These are phyloP conservation scores for Sycophaga agraensis DNA, from an alignment of 1,140 invertebrate genomes.

Conservation along the genomic window DNA sequence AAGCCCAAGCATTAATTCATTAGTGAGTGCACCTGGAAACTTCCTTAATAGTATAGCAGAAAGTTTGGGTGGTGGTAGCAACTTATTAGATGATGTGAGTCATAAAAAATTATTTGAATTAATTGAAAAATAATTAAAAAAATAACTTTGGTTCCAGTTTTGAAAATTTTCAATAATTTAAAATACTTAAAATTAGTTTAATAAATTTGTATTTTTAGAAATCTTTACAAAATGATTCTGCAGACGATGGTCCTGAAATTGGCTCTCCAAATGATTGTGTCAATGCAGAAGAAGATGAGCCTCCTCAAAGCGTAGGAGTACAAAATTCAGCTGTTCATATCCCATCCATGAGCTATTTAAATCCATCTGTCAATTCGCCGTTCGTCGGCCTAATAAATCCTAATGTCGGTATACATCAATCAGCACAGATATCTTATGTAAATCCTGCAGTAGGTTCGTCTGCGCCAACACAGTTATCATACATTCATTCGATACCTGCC, in stretches of 20 bases:
- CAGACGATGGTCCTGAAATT: not conserved
- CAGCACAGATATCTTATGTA: not conserved
- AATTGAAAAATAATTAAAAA: too few species aligned
- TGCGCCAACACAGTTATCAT: not conserved
- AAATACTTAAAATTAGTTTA: too few species aligned
- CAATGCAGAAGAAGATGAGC: not conserved
- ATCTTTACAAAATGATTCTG: too few species aligned
- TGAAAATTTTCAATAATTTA: too few species aligned
- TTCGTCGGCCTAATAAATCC: not conserved
- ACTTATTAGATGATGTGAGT: conserved; percentile 21
- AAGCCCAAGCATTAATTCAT: not conserved
- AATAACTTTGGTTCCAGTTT: too few species aligned
- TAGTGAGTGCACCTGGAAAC: conserved; percentile 12
- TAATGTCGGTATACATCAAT: not conserved
- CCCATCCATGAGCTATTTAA: too few species aligned
- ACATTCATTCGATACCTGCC: not conserved
- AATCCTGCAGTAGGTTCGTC: conserved; percentile 1
- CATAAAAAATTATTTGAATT: too few species aligned
- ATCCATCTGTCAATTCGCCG: not conserved
- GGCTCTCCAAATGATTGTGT: not conserved
- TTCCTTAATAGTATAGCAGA: not conserved
- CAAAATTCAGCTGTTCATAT: not conserved
- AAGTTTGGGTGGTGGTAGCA: not conserved
- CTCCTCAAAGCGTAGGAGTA: not conserved
- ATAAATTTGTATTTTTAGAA: too few species aligned